These are phyloP conservation scores for Zoroaster sp. DNA, from an alignment of 53 echinoderm and acorn worm species.

Conservation along the genomic window DNA sequence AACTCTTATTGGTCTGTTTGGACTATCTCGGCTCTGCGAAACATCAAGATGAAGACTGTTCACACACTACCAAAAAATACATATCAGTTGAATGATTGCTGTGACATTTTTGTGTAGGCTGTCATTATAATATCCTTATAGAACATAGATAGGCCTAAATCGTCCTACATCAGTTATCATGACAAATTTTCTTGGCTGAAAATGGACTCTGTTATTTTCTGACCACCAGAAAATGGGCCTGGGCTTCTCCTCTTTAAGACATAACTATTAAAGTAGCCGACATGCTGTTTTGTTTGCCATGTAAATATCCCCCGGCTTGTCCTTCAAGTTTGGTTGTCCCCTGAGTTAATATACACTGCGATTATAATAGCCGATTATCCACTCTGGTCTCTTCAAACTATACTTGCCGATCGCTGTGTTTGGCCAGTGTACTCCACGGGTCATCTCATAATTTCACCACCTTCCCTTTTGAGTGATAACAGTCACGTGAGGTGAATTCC, in stretches of 20 bases:
- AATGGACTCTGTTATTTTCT: too few species aligned
- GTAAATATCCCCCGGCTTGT: conserved; percentile 42
- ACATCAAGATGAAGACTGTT: not conserved
- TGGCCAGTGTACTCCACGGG: not conserved
- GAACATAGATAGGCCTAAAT: too few species aligned
- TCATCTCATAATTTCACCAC: not conserved
- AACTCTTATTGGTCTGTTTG: not conserved
- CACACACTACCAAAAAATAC: not conserved
- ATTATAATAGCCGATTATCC: not conserved
- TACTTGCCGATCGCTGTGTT: not conserved
- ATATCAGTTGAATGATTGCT: too few species aligned
- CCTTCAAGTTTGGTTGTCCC: not conserved
- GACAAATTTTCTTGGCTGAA: too few species aligned
- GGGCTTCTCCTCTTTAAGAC: not conserved
- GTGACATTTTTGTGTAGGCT: not conserved
- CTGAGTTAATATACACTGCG: not conserved
- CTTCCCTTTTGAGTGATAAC: not conserved
- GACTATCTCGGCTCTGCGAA: not conserved
- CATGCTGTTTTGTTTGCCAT: conserved; percentile 22
- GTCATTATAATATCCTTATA: not conserved
- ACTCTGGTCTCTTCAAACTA: not conserved
- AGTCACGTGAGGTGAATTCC: not conserved
- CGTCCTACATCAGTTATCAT: too few species aligned
- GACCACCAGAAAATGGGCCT: not conserved
- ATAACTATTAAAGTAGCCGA: not conserved